Evolutionary conservation across 1,140 invertebrate genomes (phyloP).

Genomic region (Scaptomyza graminum): DNA sequence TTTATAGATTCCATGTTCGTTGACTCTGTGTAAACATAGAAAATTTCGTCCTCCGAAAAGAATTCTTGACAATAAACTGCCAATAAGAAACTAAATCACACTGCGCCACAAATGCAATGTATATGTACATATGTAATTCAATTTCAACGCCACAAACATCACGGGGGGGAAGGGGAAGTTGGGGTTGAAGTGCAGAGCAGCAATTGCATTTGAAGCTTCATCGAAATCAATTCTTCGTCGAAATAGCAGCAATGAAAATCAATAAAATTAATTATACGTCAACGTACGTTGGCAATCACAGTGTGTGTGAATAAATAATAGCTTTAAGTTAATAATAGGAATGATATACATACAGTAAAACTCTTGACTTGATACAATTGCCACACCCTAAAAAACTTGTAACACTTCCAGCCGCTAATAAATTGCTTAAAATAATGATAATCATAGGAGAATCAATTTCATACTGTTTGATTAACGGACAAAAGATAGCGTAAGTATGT

Average conservation of each 20-base stretch:
- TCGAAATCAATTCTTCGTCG: slow-evolving; percentile 14
- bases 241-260: slow-evolving; percentile 22
- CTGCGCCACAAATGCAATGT: slow-evolving; percentile 11
- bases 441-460: slow-evolving; percentile 41
- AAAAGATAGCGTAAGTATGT: slow-evolving; percentile 25
- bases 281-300: not conserved
- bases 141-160: slow-evolving; percentile 47
- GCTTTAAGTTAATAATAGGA: not conserved
- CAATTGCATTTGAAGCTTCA: slow-evolving; percentile 43
- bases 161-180: slow-evolving; percentile 64
- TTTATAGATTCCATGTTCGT: not conserved
- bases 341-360: not conserved
- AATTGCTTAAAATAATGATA: not conserved
- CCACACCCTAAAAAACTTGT: too few species aligned
- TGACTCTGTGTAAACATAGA: slow-evolving; percentile 44
- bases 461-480: slow-evolving; percentile 63
- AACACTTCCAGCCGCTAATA: not conserved
- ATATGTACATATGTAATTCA: slow-evolving; percentile 46
- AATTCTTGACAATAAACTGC: slow-evolving; percentile 74
- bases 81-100: slow-evolving; percentile 49
- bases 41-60: slow-evolving; percentile 43
- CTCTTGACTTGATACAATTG: not conserved
- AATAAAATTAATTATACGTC: slow-evolving; percentile 46
- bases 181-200: slow-evolving; percentile 54
- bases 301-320: slow-evolving; percentile 10